Base-by-base conservation (phyloP, 2,113 vertebrate species). In the Ochotona curzoniae region DNA sequence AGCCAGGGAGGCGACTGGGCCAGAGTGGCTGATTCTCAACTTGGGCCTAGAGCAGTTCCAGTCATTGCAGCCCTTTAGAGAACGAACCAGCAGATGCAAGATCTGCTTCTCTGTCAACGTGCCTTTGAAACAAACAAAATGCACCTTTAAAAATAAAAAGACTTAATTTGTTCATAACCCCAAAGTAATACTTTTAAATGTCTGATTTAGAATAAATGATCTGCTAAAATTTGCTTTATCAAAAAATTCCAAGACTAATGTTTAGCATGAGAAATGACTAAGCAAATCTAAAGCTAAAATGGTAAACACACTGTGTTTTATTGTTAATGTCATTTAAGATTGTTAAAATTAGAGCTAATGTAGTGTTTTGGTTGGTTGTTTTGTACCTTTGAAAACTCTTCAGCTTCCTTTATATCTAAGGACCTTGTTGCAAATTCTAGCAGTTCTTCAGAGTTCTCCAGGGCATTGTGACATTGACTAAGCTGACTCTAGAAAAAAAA, bases 381-480 rank as follows among this genome's bases (percentile, higher is more conserved):
- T 93, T 89, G 89, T 99, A 99, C 99, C 98, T 98, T 98, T 28
- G 98, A 97, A 94, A 99, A 99, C 78, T 99, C 98, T 44, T 97
- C 98, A 21, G 99, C 97, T 7, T 98, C 98, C 94, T 98, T 98
- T 96, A 99, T 98, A 67, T 98, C 97, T 98, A 99, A 97, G 0
- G 98, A 98, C 64, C 98, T 97, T 30, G 98, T 98, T 38, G 99
- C 98, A 88, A 99, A 99, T 83, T 99, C 98, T 75, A 99, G 97
- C 6, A 99, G 98, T 94, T 99, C 99, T 96, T 99, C 98, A 25
- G 99, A 98, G 35, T 98, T 99, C 94, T 98, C 98, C 92, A 99
- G 93, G n/a, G 99, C 99, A 63, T 87, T 97, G 90, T 90, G 98
- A 94, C 99, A 99, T 69, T 99, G 99, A 12, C 94, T 98, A 79